Base-by-base conservation (phyloP, 2,888 invertebrate species). In the Apodemia duryi region DNA sequence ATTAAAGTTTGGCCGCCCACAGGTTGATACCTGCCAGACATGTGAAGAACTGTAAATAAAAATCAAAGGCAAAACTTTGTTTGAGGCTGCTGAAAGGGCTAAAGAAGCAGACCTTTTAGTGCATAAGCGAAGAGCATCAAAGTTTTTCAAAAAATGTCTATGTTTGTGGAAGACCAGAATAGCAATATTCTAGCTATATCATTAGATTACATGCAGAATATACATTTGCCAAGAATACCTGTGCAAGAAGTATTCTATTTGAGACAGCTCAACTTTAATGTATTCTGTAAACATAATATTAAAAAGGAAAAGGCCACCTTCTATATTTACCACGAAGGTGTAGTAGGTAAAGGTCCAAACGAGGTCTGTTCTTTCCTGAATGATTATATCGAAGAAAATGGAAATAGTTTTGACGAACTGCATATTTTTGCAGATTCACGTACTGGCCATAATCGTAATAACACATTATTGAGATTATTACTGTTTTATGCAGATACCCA, bases 201-300 rank as follows among this genome's bases (percentile, higher is more conserved):
- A 38, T 62, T 62, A 57, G 52, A 63, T 49, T 66, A 66, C 35
- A 63, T 63, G 61, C 66, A 63, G 54, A 63, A 63, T 66, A 38
- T 61, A 49, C 63, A 63, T 61, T 63, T 66, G 43, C 66, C 63
- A 13, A 61, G 57, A 62, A 65, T 65, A 62, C 65, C 62, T 38
- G 60, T 65, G 6, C 65, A 65, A 65, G 65, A 65, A 61, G 57
- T 63, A 61, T 63, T 65, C 41, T 65, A 65, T 41, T 54, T 62
- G 65, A n/a, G 65, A 28, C 63, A 66, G 61, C 61, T 66, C 6
- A 63, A 51, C 21, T 51, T n/a, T 51, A 51, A 51, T 51, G 51
- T 21, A 49, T 49, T 49, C 49, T 66, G 66, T 51, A 38, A 63
- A 29, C 63, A 63, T 52, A 57, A 63, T 63, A 60, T 66, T 32